Evolutionary conservation across 2,113 vertebrate genomes (phyloP), one percentile per base, ranked within the genome.

Genomic region (Sorex araneus): DNA sequence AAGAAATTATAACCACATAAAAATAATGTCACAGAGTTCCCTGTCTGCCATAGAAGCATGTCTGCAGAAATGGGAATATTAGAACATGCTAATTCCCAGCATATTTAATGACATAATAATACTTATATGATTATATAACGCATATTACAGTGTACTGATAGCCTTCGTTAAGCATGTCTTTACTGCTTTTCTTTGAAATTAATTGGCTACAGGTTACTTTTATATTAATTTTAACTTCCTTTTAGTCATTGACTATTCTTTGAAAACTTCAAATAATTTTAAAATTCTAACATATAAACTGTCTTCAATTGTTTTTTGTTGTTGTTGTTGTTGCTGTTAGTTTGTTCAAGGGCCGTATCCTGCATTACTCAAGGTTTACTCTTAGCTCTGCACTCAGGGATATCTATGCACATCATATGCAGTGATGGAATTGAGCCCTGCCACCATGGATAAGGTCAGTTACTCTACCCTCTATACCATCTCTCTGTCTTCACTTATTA

Each of bases 181-280:
- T 71, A 12, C 11, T 84, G 25, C 70, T 30, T 86, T 90, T 70
- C 63, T 66, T 43, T 71, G 28, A 43, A 76, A 71, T 88, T 71
- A 91, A 43, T n/a, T 81, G 36, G 0, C 34, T 76, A 71, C 34
- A 25, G 87, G 25, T 19, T 71, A 13, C 1, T 75, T 19, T 7
- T 91, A 8, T 80, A 45, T 94, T 78, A n/a, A 89, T 83, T 67
- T 70, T 77, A 28, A 36, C 28, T 82, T 89, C 15, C 60, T 3
- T 73, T 88, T 80, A 77, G 57, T 70, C 40, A 86, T 77, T 67
- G 34, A 0, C 0, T 47, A 54, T 90, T 87, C 75, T 43, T 45
- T 83, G 57, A 71, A 60, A 79, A n/a, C 11, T 15, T 84, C 70
- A 71, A 91, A 80, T n/a, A 80, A 16, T 21, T 21, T 40, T 4